Evolutionary conservation across 1,140 invertebrate species (phyloP).

Genomic region (Drosophila tani): DNA sequence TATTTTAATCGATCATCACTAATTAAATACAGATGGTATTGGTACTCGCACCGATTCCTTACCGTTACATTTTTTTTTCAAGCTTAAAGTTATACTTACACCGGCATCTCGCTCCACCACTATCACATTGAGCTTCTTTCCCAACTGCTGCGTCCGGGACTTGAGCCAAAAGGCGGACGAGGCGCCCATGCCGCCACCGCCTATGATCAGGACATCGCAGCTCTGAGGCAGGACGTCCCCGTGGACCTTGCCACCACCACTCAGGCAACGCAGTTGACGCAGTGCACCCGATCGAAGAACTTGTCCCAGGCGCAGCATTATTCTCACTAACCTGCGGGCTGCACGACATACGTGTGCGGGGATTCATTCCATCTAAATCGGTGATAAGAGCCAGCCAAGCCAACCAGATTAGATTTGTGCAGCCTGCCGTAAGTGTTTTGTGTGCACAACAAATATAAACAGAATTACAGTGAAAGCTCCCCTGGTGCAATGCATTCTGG

Average conservation of each 20-base stretch:
- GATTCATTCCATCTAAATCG: constrained; percentile 3
- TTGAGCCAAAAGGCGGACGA: constrained; percentile 97
- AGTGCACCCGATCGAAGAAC: constrained; percentile 39
- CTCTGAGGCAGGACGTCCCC: constrained; percentile 79
- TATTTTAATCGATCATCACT: neutral
- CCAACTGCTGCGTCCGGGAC: constrained; percentile 86
- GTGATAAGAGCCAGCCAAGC: constrained; percentile 37
- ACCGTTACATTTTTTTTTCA: neutral
- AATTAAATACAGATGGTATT: neutral
- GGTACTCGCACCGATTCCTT: neutral
- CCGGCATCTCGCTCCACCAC: constrained; percentile 95
- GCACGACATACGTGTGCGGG: neutral
- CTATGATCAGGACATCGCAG: constrained; percentile 95
- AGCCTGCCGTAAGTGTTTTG: constrained; percentile 34
- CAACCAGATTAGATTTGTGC: constrained; percentile 65
- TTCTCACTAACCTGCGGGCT: constrained; percentile 40
- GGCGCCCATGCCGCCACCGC: constrained; percentile 96
- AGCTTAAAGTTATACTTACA: constrained; percentile 86
- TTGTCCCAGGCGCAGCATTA: constrained; percentile 57
- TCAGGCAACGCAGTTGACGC: constrained; percentile 18
- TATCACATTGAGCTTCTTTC: constrained; percentile 88
- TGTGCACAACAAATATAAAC: constrained; percentile 18
- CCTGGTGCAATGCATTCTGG: neutral
- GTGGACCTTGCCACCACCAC: constrained; percentile 3
- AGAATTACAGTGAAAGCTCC: constrained; percentile 8